These are phyloP conservation scores for Tamandua tetradactyla DNA, from an alignment of 2,797 vertebrate species.

Conservation along the genomic window DNA sequence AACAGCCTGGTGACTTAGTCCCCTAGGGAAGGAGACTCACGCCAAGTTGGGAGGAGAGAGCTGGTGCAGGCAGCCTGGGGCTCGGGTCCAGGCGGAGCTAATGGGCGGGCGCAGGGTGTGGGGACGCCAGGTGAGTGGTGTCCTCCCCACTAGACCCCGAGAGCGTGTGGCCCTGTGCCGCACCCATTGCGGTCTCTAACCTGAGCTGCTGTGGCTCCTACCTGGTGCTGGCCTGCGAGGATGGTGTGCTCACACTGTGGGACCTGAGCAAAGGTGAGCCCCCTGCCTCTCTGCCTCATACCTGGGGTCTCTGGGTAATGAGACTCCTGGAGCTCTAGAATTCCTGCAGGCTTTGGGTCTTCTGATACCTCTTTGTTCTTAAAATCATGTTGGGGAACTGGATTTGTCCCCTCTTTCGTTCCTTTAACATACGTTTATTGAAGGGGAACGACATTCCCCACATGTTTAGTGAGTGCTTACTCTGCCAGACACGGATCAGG, in stretches of 20 bases:
- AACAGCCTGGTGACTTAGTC: fast-evolving
- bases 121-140: not conserved
- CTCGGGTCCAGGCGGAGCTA: not conserved
- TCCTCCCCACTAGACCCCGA: constrained; percentile 84
- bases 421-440: not conserved
- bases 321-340: not conserved
- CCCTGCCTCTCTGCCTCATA: not conserved
- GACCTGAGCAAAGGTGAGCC: constrained; percentile 88
- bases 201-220: constrained; percentile 86
- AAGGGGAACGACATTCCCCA: too few relatives aligned
- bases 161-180: constrained; percentile 90
- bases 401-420: not conserved
- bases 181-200: constrained; percentile 88
- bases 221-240: constrained; percentile 89
- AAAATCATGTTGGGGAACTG: not conserved
- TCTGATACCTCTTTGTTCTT: not conserved
- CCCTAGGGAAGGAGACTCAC: not conserved
- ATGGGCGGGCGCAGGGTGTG: not conserved
- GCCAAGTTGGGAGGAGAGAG: not conserved
- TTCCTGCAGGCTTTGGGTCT: not conserved
- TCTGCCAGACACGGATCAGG: not conserved
- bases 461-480: too few relatives aligned
- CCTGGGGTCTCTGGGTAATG: not conserved
- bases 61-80: not conserved
- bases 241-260: constrained; percentile 89